Evolutionary conservation across 2,113 vertebrate species (phyloP).

Genomic region (Ptilorrhoa leucosticta): DNA sequence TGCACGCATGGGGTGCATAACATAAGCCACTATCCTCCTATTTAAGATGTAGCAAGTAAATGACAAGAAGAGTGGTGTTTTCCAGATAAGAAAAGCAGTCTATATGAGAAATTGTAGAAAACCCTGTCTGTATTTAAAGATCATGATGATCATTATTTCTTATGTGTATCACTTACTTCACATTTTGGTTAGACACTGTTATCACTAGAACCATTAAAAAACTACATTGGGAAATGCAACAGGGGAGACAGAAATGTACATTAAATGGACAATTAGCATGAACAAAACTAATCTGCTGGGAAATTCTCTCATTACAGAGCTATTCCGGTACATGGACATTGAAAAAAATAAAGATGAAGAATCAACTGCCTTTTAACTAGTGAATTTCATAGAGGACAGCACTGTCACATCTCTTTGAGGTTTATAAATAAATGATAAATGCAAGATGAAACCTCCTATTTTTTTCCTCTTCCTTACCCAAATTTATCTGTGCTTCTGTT

Average conservation of each 20-base stretch:
- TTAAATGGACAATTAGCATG: background rate
- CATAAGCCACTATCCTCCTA: background rate
- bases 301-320: background rate
- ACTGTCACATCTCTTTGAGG: background rate
- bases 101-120: background rate
- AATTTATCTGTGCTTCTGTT: background rate
- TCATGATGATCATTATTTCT: background rate
- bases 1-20: background rate
- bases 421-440: conserved; percentile 1
- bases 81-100: background rate
- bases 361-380: background rate
- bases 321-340: background rate
- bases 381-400: background rate
- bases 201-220: background rate
- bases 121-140: background rate
- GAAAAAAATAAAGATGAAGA: background rate
- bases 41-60: background rate
- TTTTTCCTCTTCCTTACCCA: background rate
- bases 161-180: background rate
- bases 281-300: background rate
- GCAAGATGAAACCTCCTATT: background rate
- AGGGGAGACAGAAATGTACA: background rate
- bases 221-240: background rate
- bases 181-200: background rate
- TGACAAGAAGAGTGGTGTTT: background rate